Base-by-base conservation (phyloP, 1,140 invertebrate genomes). In the Antheraea pernyi region DNA sequence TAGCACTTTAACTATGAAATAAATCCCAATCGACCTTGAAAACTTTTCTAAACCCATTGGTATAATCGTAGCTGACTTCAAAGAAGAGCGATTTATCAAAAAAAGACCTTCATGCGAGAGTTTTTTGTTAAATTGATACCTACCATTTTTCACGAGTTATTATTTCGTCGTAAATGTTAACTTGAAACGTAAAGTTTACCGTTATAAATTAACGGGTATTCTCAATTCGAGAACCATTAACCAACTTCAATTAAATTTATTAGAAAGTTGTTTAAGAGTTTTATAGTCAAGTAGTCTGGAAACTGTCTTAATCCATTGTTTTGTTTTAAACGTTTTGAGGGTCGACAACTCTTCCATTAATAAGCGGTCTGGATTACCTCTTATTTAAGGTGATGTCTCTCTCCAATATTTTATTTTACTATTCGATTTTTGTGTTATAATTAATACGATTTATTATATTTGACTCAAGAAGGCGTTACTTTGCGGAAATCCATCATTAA, bases 181-280 rank as follows among this genome's bases (percentile, higher is more conserved):
- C 16, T 10, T 42, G 19, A 71, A 63, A 63, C 64, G 65, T 62
- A 59, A 68, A 73, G 72, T 73, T 73, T 70, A 19, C 18, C 59
- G 53, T 67, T 16, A 53, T 67, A 59, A 73, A 73, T 73, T 73
- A 73, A 73, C 68, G 65, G 68, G 72, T 73, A 69, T 69, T 68
- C 62, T 59, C 65, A 65, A 69, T 67, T 69, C 72, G 61, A 67
- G 46, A 69, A 59, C 69, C 69, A 70, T 73, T 60, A 70, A 16
- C 63, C 0, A 65, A 70, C 36, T 73, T 67, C 19, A 68, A 68
- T 68, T 73, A 59, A 67, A 19, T 22, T 48, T 53, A 53, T 53
- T 13, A 53, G 13, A 53, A 53, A 53, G 46, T 53, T 53, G 39
- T 11, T 42, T 42, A 42, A 42, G 39, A 16, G 13, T n/a, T 53